These are phyloP conservation scores for Nyctalus aviator DNA, from an alignment of 2,797 vertebrate genomes.

Conservation along the genomic window DNA sequence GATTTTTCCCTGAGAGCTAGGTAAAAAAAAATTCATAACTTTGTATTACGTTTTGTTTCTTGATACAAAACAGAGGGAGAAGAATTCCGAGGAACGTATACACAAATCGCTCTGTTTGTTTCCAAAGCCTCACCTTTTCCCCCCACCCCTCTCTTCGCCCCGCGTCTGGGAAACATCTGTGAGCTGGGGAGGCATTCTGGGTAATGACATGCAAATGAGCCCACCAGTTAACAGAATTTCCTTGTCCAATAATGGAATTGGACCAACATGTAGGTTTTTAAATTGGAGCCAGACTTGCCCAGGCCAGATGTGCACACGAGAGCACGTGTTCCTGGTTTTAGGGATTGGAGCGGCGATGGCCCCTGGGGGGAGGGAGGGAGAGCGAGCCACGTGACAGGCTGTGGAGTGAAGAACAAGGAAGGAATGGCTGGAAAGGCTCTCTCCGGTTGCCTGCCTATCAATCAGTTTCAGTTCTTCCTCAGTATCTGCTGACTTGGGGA, in stretches of 20 bases:
- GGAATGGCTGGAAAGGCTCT: background rate
- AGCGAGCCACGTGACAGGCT: slow-evolving; percentile 1
- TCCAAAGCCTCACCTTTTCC: slow-evolving; percentile 68
- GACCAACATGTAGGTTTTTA: slow-evolving; percentile 73
- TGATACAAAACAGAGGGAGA: slow-evolving; percentile 77
- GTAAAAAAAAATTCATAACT: slow-evolving; percentile 70
- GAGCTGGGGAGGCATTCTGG: slow-evolving; percentile 75
- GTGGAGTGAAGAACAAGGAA: background rate
- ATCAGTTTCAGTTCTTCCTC: background rate
- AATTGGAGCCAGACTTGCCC: slow-evolving; percentile 75
- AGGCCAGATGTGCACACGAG: slow-evolving; percentile 65
- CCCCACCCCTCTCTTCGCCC: background rate
- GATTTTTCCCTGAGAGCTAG: slow-evolving; percentile 75
- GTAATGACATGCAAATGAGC: slow-evolving; percentile 81
- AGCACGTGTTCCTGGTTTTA: slow-evolving; percentile 58
- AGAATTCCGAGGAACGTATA: slow-evolving; percentile 68
- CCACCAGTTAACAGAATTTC: slow-evolving; percentile 81
- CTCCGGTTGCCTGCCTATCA: background rate
- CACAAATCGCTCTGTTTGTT: slow-evolving; percentile 75
- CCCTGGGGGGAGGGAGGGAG: background rate
- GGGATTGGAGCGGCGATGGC: background rate
- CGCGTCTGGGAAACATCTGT: slow-evolving; percentile 80
- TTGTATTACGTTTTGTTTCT: slow-evolving; percentile 67
- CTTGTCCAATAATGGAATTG: slow-evolving; percentile 82
- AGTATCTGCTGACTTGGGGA: background rate